These are phyloP conservation scores for Cebus imitator DNA, from an alignment of 2,113 vertebrate species.

Conservation along the genomic window DNA sequence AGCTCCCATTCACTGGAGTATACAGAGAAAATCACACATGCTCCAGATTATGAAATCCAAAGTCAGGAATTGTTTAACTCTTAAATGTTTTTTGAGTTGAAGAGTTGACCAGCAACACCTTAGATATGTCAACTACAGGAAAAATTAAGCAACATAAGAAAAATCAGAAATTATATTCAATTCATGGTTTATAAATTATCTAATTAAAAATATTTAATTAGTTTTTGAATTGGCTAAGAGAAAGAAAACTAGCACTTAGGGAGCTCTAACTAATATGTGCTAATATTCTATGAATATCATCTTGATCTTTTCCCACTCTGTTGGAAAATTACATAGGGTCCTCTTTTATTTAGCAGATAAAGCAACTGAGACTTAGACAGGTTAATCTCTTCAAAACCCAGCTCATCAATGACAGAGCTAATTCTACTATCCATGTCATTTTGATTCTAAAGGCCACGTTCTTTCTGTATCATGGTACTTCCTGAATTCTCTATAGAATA, in stretches of 20 bases:
- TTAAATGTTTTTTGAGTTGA: neutral
- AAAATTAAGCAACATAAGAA: neutral
- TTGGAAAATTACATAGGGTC: neutral
- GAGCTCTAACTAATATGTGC: neutral
- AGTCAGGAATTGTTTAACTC: neutral
- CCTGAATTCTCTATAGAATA: neutral
- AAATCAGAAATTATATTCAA: neutral
- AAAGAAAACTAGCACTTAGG: neutral
- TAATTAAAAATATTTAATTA: neutral
- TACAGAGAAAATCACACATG: neutral
- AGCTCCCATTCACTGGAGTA: neutral
- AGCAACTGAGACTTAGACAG: neutral
- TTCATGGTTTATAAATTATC: neutral
- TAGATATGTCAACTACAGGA: neutral
- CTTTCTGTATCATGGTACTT: neutral
- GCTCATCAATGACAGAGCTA: neutral
- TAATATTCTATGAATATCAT: neutral
- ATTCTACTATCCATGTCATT: neutral
- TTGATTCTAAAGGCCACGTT: neutral
- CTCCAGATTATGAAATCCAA: neutral
- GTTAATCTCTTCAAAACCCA: neutral
- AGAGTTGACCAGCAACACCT: neutral
- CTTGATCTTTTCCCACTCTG: neutral
- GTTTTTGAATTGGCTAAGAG: neutral
- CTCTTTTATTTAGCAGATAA: neutral